phyloP scores from a whole-genome alignment of 1,140 invertebrate genomes.

The Drosophila baimaii region DNA sequence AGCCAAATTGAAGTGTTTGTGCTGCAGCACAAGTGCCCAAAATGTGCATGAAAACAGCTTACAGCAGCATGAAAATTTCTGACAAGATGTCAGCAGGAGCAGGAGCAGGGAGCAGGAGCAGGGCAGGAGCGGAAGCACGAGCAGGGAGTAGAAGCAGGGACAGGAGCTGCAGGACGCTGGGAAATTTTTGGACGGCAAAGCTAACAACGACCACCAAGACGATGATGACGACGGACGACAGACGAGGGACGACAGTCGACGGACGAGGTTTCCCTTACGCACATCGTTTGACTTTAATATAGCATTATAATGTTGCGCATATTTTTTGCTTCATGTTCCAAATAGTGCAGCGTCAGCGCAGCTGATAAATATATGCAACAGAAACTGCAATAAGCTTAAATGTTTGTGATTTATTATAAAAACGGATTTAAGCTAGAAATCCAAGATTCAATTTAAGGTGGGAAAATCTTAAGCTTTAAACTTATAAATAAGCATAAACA shows the following conservation, averaged over 20 bases:
- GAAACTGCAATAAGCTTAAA: background rate
- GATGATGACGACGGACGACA: slow-evolving; percentile 3
- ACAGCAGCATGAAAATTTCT: slow-evolving; percentile 77
- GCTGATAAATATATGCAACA: background rate
- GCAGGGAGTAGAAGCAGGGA: background rate
- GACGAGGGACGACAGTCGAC: too few relatives aligned
- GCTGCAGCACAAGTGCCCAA: slow-evolving; percentile 74
- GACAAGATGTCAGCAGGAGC: slow-evolving; percentile 56
- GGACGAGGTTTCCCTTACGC: slow-evolving; percentile 53
- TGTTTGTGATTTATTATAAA: background rate
- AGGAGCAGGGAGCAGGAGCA: slow-evolving; percentile 17
- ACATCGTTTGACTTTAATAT: slow-evolving; percentile 73
- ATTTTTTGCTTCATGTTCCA: slow-evolving; percentile 51
- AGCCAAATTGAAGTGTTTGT: slow-evolving; percentile 80
- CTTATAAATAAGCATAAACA: background rate
- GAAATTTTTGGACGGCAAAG: slow-evolving; percentile 19
- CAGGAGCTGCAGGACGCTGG: slow-evolving; percentile 4
- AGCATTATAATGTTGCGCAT: slow-evolving; percentile 60
- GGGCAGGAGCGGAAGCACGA: slow-evolving; percentile 19
- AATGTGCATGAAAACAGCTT: slow-evolving; percentile 81
- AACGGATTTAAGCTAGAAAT: background rate
- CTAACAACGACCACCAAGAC: slow-evolving; percentile 19
- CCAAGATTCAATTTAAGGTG: background rate
- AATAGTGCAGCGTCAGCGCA: slow-evolving; percentile 34
- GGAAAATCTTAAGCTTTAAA: background rate